phyloP scores from a whole-genome alignment of 2,888 invertebrate genomes.

The Tipula lateralis region DNA sequence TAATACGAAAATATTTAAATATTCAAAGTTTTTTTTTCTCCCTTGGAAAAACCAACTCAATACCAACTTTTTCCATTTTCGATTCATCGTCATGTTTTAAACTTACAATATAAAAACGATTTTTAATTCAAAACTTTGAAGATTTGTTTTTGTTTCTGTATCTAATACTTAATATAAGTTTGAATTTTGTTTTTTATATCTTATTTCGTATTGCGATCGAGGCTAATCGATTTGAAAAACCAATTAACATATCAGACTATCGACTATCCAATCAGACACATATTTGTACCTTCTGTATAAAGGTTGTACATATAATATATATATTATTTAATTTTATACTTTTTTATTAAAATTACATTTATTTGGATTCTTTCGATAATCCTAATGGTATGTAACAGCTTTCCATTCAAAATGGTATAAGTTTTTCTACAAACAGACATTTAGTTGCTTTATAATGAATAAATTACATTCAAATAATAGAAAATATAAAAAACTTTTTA shows the following conservation, averaged over 20 bases:
- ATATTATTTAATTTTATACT: background rate
- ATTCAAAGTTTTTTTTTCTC: background rate
- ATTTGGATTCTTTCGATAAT: no score
- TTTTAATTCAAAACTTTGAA: slow-evolving; percentile 20
- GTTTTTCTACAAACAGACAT: no score
- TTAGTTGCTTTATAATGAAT: no score
- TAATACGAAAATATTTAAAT: background rate
- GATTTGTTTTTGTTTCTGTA: background rate
- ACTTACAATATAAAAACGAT: background rate
- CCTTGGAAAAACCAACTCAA: background rate
- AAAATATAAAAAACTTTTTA: no score
- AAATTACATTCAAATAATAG: no score
- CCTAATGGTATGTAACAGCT: no score
- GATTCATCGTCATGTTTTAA: background rate
- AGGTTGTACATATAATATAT: background rate
- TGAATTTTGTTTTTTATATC: background rate
- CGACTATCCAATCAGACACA: background rate
- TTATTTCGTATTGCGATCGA: background rate
- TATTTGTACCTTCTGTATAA: background rate
- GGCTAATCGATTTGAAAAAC: background rate
- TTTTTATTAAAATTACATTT: no score
- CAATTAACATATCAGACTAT: background rate
- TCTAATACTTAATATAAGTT: background rate
- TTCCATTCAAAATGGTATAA: no score
- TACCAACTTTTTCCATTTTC: background rate